A percentile compares a stretch with the other conserved stretches of the same genome.
These are phyloP conservation scores for Prionchulus punctatus DNA, from an alignment of 2,888 invertebrate genomes.

Conservation along the genomic window DNA sequence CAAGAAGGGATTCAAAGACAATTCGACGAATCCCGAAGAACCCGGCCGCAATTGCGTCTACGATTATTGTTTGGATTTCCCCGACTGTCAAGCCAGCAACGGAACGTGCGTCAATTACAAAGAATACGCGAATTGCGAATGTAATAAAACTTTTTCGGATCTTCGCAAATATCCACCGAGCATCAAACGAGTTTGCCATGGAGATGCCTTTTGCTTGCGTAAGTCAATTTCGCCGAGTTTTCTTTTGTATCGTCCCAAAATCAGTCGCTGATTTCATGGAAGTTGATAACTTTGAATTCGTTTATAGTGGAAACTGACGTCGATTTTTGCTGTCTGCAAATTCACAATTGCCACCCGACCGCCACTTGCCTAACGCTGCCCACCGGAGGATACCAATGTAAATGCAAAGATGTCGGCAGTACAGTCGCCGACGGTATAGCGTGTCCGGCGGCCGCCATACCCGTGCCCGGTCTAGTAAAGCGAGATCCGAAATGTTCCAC, in stretches of 20 bases:
- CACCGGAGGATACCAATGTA: background rate
- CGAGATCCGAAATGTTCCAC: background rate
- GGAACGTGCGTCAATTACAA: slow-evolving; percentile 78
- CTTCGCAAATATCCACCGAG: slow-evolving; percentile 16
- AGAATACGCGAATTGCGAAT: slow-evolving; percentile 75
- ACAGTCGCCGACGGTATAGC: background rate
- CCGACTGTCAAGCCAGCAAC: slow-evolving; percentile 64
- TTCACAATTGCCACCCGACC: background rate
- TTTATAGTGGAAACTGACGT: background rate
- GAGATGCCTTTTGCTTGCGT: background rate
- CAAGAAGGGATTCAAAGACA: slow-evolving; percentile 22
- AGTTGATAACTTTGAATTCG: background rate
- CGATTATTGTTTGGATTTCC: slow-evolving; percentile 35
- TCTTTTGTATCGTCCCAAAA: too few species aligned
- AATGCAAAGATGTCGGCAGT: background rate
- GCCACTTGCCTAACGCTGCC: background rate
- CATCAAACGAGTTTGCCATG: background rate
- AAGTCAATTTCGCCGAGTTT: too few species aligned
- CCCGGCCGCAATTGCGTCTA: slow-evolving; percentile 18
- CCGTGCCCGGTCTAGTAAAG: too few species aligned
- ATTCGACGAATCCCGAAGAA: slow-evolving; percentile 14
- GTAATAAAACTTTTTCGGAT: slow-evolving; percentile 67
- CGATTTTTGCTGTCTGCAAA: background rate
- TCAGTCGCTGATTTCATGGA: too few species aligned
- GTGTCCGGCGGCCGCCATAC: background rate